These are phyloP conservation scores for Eupleurogrammus muticus DNA, from an alignment of 2,797 vertebrate genomes.

Conservation along the genomic window DNA sequence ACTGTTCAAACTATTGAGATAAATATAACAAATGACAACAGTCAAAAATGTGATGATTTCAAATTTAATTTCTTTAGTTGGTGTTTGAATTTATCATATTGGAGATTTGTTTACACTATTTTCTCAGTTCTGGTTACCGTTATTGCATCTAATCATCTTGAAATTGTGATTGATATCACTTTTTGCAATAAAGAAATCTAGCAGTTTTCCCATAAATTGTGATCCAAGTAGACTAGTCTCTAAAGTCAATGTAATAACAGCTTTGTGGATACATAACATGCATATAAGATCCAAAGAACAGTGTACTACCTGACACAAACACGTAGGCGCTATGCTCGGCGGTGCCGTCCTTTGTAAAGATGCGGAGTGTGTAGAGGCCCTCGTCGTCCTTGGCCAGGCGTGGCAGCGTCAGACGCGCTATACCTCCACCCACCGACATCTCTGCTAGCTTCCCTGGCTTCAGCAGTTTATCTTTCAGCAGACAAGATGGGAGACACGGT, in stretches of 20 bases:
- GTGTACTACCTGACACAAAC: slow-evolving; percentile 90
- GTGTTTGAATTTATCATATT: too few species aligned
- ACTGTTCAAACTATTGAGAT: neutral
- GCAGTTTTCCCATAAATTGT: neutral
- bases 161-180: neutral
- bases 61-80: too few species aligned
- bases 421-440: slow-evolving; percentile 88
- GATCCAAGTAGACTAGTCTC: neutral
- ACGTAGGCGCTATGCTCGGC: slow-evolving; percentile 93
- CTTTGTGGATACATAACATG: neutral
- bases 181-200: neutral
- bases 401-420: slow-evolving; percentile 89
- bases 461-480: slow-evolving; percentile 81
- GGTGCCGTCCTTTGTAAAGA: slow-evolving; percentile 91
- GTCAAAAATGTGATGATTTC: neutral
- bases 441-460: slow-evolving; percentile 87
- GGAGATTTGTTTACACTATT: too few species aligned
- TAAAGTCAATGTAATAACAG: neutral
- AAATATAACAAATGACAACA: neutral
- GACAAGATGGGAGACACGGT: neutral
- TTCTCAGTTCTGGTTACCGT: neutral
- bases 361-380: slow-evolving; percentile 94
- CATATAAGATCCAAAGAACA: neutral
- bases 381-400: slow-evolving; percentile 97
- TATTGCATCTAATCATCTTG: neutral